Base-by-base conservation (phyloP, 2,113 vertebrate genomes). In the Nycticryphes semicollaris region DNA sequence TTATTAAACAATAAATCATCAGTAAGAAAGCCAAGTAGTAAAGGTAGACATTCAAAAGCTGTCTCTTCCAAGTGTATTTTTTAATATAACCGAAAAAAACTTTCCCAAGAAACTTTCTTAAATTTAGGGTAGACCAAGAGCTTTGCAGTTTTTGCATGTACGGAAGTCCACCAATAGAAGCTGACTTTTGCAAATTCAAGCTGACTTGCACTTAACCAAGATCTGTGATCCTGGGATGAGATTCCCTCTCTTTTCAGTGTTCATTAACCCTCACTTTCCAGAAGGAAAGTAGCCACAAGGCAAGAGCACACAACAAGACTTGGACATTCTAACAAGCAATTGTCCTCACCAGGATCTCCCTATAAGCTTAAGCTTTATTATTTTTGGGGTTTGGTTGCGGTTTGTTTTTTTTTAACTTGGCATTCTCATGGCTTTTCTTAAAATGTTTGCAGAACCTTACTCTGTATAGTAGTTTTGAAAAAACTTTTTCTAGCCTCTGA, bases 1-100 rank as follows among this genome's bases (percentile, higher is more conserved):
- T 89, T 87, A 84, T 95, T 91, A 94, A 94, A 78, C 39, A 73
- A 76, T 59, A 96, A 86, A 90, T 92, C 48, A 85, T 20, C 57
- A 43, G 41, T 70, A 64, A 81, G 53, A 54, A 70, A 92, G 25
- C 50, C 41, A 63, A 75, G 19, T 24, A 72, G 47, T 59, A 87
- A 81, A 68, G 47, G n/a, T 22, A 89, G 43, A 68, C 60, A 57
- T 83, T 50, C 9, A 68, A 80, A 84, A 90, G 24, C 23, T 77
- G 10, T 69, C 10, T 62, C 30, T 69, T 84, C 37, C 27, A 64
- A 48, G 2, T 33, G 14, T 3, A 16, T 50, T 35, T 87, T 37
- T 35, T 9, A 45, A 77, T 63, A 14, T 11, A 41, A 25, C 5
- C 2, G 23, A 33, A 30, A 57, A 50, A 30, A 2, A 10, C 19